A percentile compares a stretch with the other conserved stretches of the same genome.
phyloP scores from a whole-genome alignment of 2,888 invertebrate genomes.

The Yponomeuta sedellus region DNA sequence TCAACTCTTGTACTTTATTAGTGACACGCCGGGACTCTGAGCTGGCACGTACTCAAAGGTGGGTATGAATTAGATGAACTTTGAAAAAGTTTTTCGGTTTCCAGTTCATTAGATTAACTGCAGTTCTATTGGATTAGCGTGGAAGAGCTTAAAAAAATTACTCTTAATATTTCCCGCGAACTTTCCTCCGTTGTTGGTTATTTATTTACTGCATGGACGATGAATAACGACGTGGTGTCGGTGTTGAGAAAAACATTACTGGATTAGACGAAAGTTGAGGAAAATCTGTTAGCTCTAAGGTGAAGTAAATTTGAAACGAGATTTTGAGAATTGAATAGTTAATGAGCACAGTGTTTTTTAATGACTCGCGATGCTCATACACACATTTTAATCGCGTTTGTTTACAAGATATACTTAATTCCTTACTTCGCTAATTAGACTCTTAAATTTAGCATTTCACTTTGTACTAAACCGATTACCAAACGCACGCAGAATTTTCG shows the following conservation, averaged over 20 bases:
- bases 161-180: neutral
- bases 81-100: neutral
- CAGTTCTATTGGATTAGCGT: neutral
- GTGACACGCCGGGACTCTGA: slow-evolving; percentile 2
- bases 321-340: too few species aligned
- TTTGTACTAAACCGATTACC: neutral
- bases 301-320: neutral
- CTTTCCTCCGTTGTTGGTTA: neutral
- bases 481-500: neutral
- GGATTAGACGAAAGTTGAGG: neutral
- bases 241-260: neutral
- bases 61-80: neutral
- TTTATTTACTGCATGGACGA: neutral
- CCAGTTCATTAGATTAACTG: neutral
- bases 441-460: too few species aligned
- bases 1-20: neutral
- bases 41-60: neutral
- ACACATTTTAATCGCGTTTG: too few species aligned
- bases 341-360: too few species aligned
- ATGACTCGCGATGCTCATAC: too few species aligned
- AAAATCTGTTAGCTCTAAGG: neutral
- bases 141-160: neutral
- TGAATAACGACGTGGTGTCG: neutral
- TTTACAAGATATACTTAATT: too few species aligned
- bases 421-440: too few species aligned